Evolutionary conservation across 2,113 vertebrate genomes (phyloP), one percentile per base, ranked within the genome.

Genomic region (Macrotus californicus): DNA sequence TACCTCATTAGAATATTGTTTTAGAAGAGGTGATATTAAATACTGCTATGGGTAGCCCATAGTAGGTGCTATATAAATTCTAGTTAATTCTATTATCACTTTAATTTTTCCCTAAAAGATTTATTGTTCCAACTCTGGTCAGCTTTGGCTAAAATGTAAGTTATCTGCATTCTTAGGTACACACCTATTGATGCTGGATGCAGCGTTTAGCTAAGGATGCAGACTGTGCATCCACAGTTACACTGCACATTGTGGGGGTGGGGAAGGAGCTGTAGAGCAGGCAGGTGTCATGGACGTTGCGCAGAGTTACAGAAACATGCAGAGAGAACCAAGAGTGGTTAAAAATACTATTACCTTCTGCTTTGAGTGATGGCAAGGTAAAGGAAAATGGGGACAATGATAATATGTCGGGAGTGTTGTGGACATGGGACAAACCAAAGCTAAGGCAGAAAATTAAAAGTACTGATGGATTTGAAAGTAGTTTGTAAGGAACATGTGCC

Each of bases 341-440:
- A 26, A 43, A 87, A 64, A 54, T 50, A 29, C 16, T 46, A 46
- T 54, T n/a, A 24, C 31, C 50, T 88, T 94, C 70, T 61, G 13
- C 73, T 29, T 48, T 16, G 13, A 89, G 39, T 24, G 46, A 39
- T 69, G 61, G n/a, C 36, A 39, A 87, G 16, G 52, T 70, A 48
- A 19, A 77, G 39, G 50, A 92, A 76, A 48, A 43, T 14, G 26
- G 69, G 48, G 34, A 19, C 10, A 39, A n/a, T 48, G 50, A 66
- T n/a, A 16, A 39, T 8, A 22, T 46, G 1, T 52, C 26, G 21
- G 22, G 22, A 4, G 4, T 10, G 9, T 15, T 2, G 0, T 24
- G 18, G 54, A 46, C 7, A 24, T 6, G 13, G 14, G 14, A 6
- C 10, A n/a, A 79, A 64, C 14, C 26, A 64, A 29, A 88, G 39